Evolutionary conservation across 2,797 vertebrate genomes (phyloP).

Genomic region (Cyprinodon diabolis): DNA sequence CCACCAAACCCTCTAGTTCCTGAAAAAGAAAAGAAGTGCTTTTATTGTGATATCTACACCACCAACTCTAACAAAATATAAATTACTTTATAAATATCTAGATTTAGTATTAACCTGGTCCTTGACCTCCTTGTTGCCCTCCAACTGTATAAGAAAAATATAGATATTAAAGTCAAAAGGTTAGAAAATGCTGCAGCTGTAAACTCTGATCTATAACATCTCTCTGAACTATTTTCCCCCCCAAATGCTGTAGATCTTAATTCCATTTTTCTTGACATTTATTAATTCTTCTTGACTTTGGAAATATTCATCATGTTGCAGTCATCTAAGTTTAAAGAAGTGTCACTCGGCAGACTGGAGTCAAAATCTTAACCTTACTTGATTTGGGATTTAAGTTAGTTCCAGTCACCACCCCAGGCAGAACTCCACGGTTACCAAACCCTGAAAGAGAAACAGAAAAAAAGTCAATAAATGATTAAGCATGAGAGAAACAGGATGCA

Average conservation of each 20-base stretch:
- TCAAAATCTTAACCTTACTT: constrained; percentile 72
- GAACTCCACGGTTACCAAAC: constrained; percentile 85
- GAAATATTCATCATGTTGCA: background rate
- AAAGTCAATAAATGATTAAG: constrained; percentile 3
- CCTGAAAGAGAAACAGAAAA: constrained; percentile 58
- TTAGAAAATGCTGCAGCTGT: background rate
- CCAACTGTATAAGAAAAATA: constrained; percentile 47
- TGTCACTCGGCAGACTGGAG: background rate
- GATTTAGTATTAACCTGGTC: constrained; percentile 41
- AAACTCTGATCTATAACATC: background rate
- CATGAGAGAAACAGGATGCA: background rate
- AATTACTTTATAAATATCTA: constrained; percentile 6
- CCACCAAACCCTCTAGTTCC: constrained; percentile 86
- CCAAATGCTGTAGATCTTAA: background rate
- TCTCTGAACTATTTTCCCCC: background rate
- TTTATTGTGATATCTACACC: constrained; percentile 1
- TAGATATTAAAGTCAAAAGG: constrained; percentile 12
- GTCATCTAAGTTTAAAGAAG: background rate
- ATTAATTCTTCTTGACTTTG: background rate
- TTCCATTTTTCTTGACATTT: background rate
- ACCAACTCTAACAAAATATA: background rate
- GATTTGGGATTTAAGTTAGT: constrained; percentile 89
- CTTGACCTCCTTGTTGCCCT: constrained; percentile 53
- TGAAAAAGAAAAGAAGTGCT: constrained; percentile 37
- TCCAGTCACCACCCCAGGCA: constrained; percentile 93